A percentile compares a stretch with the other conserved stretches of the same genome.
Conservation (phyloP, 2,797 vertebrate genomes). For the Oophaga sylvatica region DNA sequence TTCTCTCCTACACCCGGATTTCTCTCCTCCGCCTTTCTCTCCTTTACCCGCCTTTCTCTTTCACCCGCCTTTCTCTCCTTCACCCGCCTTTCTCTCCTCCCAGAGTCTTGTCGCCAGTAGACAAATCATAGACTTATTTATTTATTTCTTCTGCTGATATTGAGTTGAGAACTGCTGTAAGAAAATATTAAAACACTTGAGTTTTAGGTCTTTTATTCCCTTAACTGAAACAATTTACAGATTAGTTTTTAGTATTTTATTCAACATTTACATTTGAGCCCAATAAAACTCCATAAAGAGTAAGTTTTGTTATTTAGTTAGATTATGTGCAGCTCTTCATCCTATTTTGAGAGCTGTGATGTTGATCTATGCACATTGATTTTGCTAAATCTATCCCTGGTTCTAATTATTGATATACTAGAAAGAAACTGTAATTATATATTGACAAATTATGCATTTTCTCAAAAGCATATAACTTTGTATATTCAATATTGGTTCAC, state of each 20-base stretch:
- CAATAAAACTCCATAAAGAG: not conserved
- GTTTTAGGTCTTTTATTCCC: no score
- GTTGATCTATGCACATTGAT: not conserved
- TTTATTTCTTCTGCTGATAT: not conserved
- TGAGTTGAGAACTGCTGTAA: not conserved
- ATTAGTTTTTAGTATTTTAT: not conserved
- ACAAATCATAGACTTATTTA: not conserved
- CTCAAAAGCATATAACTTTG: not conserved
- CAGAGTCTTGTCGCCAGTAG: no score
- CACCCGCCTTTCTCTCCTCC: no score
- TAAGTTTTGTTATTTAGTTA: not conserved
- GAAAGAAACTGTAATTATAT: not conserved
- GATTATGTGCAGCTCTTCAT: no score
- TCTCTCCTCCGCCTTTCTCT: no score
- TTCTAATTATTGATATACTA: not conserved
- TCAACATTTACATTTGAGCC: not conserved
- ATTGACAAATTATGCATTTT: not conserved
- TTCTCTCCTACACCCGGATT: no score
- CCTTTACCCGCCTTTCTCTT: no score
- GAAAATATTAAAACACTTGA: not conserved
- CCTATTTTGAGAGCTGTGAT: not conserved
- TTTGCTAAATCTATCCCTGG: not conserved
- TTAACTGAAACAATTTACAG: not conserved
- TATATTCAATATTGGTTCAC: not conserved
- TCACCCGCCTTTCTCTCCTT: no score